Base-by-base conservation (phyloP, 2,888 invertebrate species). In the Ochropleura leucogaster region DNA sequence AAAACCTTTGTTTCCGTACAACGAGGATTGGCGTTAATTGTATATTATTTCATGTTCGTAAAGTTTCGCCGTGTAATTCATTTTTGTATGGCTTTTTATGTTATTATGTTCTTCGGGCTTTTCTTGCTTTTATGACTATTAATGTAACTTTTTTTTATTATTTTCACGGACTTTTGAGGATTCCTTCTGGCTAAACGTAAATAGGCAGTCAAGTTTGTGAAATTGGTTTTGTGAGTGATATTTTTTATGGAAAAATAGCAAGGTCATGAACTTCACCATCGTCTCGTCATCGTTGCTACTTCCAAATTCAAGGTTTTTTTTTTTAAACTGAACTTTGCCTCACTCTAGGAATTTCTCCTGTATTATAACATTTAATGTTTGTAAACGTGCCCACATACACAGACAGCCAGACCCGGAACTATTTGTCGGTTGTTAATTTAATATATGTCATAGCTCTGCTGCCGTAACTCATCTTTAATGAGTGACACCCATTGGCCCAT, bases 1-100 rank as follows among this genome's bases (percentile, higher is more conserved):
- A 83, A 79, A 83, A 71, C 73, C 70, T 76, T 83, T 83, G 68
- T 82, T 83, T 80, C 83, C 80, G 51, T 72, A 76, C 60, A 55
- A 71, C 57, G 55, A 60, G 66, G 76, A 79, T 79, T 63, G 68
- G 65, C 12, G 60, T 71, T 79, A 83, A 83, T 82, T 83, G 68
- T 82, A 82, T 82, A 79, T 82, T 79, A 82, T 79, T 79, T 82
- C 55, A 70, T 72, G 72, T 77, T 74, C 66, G 49, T 69, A 63
- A 70, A 60, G 64, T 73, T 64, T 72, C 55, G 42, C 66, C 60
- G 65, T 42, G 64, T 75, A 70, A 83, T 72, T 72, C 53, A 70
- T 73, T 83, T 71, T 68, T 71, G 9, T 72, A 71, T 49, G 63
- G 67, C 67, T 55, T 79, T 78, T 68, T 55, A 53, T 67, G n/a